Base-by-base conservation (phyloP, 2,888 invertebrate genomes). In the Microplitis deprimator region DNA sequence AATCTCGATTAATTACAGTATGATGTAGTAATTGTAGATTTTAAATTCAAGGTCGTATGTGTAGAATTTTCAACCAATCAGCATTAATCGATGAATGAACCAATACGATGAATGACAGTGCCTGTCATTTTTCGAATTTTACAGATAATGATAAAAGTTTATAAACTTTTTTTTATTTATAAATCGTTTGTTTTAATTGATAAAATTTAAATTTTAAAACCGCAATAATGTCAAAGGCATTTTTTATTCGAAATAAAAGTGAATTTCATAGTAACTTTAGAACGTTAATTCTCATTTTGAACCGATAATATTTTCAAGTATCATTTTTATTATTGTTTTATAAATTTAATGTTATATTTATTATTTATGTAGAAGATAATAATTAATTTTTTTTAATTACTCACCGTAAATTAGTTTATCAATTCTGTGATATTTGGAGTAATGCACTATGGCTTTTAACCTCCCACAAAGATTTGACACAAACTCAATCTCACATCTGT, bases 381-480 rank as follows among this genome's bases (percentile, higher is more conserved):
- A 50, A 50, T 50, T 13, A 50, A 13, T 50, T 8, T 50, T 50
- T 13, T 3, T 20, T n/a, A 20, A 68, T 68, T 75, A 84, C 86
- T 84, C 78, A 84, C 84, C 83, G 80, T 71, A 77, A 81, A 78
- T 77, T 74, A 77, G 82, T 81, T 81, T 80, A 76, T 80, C 65
- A 59, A 72, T 40, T 70, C 72, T 64, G 71, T 74, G 72, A 75
- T 83, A 73, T 80, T 80, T 80, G 77, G 76, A 81, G 80, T 77
- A 79, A 77, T 80, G 70, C 77, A 78, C 82, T 50, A 50, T 50
- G 79, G 78, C 68, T 80, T 82, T 82, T 86, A 86, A 85, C 86
- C 87, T 86, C 87, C 87, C 84, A 83, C 86, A 80, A 83, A 79
- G 85, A 82, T 85, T 87, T 87, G 86, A 87, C 86, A 86, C 84